Evolutionary conservation across 1,140 invertebrate genomes (phyloP).

Genomic region (Hydropsyche tenuis): DNA sequence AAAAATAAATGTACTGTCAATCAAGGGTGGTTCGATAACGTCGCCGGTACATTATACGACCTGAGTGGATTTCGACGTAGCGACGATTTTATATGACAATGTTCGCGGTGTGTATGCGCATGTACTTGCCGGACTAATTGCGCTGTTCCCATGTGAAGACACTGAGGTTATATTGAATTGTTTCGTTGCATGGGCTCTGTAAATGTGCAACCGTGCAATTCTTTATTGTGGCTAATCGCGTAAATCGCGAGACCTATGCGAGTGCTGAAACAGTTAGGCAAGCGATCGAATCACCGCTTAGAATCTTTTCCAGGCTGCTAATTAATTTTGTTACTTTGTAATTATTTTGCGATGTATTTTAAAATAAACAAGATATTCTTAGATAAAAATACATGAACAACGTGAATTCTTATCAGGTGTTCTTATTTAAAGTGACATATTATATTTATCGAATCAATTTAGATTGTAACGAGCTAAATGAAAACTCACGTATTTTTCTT

Average conservation of each 20-base stretch:
- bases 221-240: background rate
- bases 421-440: too few relatives aligned
- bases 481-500: background rate
- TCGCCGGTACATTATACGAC: too few relatives aligned
- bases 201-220: slow-evolving; percentile 10
- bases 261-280: slow-evolving; percentile 18
- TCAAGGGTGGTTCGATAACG: too few relatives aligned
- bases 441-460: background rate
- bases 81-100: too few relatives aligned
- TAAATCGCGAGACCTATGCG: background rate
- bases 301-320: too few relatives aligned
- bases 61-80: too few relatives aligned
- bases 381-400: too few relatives aligned
- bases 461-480: background rate
- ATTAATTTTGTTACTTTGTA: too few relatives aligned
- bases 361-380: too few relatives aligned
- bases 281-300: background rate
- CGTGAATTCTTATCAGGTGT: too few relatives aligned
- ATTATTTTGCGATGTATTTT: too few relatives aligned
- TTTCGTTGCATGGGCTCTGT: background rate
- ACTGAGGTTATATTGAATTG: background rate
- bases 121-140: background rate
- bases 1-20: too few relatives aligned
- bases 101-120: background rate
- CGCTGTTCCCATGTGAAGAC: slow-evolving; percentile 9